These are phyloP conservation scores for Zaprionus nigranus DNA, from an alignment of 1,140 invertebrate species.

Conservation along the genomic window DNA sequence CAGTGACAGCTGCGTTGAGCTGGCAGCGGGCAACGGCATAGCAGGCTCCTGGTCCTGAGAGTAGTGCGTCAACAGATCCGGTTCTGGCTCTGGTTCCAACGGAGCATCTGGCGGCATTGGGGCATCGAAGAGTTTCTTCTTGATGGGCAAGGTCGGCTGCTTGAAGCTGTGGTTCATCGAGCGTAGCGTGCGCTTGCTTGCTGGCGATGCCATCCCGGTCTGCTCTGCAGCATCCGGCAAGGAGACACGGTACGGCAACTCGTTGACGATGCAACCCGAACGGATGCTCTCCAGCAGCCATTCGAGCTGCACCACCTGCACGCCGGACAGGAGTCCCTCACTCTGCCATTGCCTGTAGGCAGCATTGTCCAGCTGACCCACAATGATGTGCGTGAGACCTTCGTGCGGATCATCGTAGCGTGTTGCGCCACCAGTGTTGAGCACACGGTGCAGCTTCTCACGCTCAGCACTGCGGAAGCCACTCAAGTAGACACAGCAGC, in stretches of 20 bases:
- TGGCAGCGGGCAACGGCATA: slow-evolving; percentile 63
- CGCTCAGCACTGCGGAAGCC: slow-evolving; percentile 88
- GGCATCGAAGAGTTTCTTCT: slow-evolving; percentile 67
- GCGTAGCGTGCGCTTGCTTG: slow-evolving; percentile 85
- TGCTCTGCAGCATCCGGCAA: slow-evolving; percentile 59
- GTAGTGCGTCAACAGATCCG: slow-evolving; percentile 67
- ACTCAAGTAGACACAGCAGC: slow-evolving; percentile 90
- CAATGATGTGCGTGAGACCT: slow-evolving; percentile 91
- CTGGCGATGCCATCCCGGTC: slow-evolving; percentile 86
- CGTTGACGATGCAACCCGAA: slow-evolving; percentile 86
- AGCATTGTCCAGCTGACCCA: slow-evolving; percentile 86
- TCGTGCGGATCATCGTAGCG: slow-evolving; percentile 91
- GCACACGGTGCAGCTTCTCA: slow-evolving; percentile 91
- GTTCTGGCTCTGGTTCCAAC: slow-evolving; percentile 4
- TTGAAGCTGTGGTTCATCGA: slow-evolving; percentile 84
- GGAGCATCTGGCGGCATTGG: not conserved
- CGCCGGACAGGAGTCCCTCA: slow-evolving; percentile 77
- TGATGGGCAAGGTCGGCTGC: slow-evolving; percentile 66
- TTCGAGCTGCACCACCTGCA: slow-evolving; percentile 88
- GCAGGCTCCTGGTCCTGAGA: slow-evolving; percentile 72
- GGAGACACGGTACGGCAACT: slow-evolving; percentile 85
- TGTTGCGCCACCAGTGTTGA: slow-evolving; percentile 92
- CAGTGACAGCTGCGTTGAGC: slow-evolving; percentile 56
- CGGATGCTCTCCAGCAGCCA: slow-evolving; percentile 92
- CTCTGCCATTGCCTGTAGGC: slow-evolving; percentile 71